phyloP scores from a whole-genome alignment of 2,797 vertebrate genomes.

The Thamnophis elegans region DNA sequence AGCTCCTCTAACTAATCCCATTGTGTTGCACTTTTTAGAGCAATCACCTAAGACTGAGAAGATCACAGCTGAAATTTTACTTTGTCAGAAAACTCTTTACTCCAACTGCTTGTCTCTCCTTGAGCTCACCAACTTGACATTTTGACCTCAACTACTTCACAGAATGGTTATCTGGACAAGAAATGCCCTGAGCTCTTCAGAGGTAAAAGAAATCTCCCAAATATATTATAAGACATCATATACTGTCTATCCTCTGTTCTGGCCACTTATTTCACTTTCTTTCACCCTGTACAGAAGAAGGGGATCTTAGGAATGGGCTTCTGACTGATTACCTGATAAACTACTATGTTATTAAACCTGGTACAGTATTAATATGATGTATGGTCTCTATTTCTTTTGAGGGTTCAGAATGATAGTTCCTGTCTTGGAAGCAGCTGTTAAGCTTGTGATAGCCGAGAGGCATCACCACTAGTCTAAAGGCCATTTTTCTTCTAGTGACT shows the following conservation, averaged over 20 bases:
- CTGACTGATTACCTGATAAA: background rate
- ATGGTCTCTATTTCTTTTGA: background rate
- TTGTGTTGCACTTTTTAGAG: background rate
- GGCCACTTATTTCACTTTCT: background rate
- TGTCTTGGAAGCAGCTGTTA: background rate
- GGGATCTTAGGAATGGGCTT: background rate
- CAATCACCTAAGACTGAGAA: background rate
- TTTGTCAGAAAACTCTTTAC: background rate
- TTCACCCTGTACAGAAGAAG: background rate
- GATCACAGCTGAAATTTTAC: background rate
- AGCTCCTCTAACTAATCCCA: background rate
- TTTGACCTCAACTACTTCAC: background rate
- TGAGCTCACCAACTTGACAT: background rate
- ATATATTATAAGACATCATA: background rate
- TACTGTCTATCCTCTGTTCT: background rate
- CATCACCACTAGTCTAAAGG: background rate
- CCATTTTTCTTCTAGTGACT: background rate
- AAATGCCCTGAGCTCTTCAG: background rate
- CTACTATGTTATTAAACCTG: background rate
- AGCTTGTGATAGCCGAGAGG: background rate
- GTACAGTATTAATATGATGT: background rate
- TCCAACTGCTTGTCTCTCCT: background rate
- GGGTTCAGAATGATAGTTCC: background rate
- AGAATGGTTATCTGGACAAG: background rate
- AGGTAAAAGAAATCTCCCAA: background rate